Evolutionary conservation across 2,113 vertebrate genomes (phyloP).

Genomic region (Bostrychus sinensis): DNA sequence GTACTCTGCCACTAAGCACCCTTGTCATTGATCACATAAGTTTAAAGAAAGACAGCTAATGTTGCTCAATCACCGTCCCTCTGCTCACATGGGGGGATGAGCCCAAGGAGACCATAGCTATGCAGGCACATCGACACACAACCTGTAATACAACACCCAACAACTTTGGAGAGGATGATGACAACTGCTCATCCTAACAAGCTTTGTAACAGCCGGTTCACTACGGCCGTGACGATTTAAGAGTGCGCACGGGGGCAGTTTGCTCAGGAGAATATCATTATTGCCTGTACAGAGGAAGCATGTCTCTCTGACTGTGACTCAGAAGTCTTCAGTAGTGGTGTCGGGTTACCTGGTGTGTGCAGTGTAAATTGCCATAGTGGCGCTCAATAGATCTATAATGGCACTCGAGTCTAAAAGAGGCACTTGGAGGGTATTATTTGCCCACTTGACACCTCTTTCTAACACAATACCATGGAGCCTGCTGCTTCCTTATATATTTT

Average conservation of each 20-base stretch:
- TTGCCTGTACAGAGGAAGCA: slow-evolving; percentile 7
- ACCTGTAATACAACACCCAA: slow-evolving; percentile 57
- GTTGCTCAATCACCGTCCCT: slow-evolving; percentile 12
- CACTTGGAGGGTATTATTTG: slow-evolving; percentile 57
- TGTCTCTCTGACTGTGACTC: slow-evolving; percentile 49
- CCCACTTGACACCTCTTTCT: slow-evolving; percentile 48
- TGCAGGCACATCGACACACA: slow-evolving; percentile 25
- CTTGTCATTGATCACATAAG: background rate
- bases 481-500: slow-evolving; percentile 28
- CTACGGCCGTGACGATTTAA: slow-evolving; percentile 49
- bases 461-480: slow-evolving; percentile 22
- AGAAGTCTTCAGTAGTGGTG: slow-evolving; percentile 57
- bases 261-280: slow-evolving; percentile 26
- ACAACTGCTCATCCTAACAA: slow-evolving; percentile 73
- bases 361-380: slow-evolving; percentile 52
- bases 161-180: slow-evolving; percentile 48
- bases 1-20: no score
- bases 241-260: slow-evolving; percentile 29
- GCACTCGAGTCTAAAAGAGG: slow-evolving; percentile 46
- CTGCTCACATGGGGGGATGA: slow-evolving; percentile 8
- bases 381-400: slow-evolving; percentile 59
- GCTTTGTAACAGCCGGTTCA: slow-evolving; percentile 47
- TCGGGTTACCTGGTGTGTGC: slow-evolving; percentile 47
- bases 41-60: background rate
- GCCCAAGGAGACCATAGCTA: slow-evolving; percentile 47